Evolutionary conservation across 2,888 invertebrate species (phyloP), one percentile per base, ranked within the genome.

Genomic region (Baronia brevicornis): DNA sequence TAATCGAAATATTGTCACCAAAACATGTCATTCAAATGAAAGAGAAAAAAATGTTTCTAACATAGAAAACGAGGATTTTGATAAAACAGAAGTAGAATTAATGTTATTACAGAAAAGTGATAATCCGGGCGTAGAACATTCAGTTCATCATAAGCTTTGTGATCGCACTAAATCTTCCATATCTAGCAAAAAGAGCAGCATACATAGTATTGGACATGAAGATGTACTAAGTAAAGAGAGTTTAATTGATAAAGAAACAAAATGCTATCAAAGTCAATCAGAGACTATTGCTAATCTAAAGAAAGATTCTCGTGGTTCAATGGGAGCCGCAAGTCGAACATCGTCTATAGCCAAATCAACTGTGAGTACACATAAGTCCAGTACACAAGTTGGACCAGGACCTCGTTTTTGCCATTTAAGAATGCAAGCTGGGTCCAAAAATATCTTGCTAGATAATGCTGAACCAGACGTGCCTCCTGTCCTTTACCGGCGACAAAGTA

Each of bases 401-500:
- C 92, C 93, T 1, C 85, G 93, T 41, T 89, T 91, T 50, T 93
- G 93, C 54, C 90, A 93, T 29, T 86, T 93, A 56, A 86, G 92
- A 18, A 86, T 93, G 51, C 92, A 92, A 53, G 90, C 90, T 3
- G 92, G 92, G 3, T 91, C 92, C 5, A 92, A 91, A 58, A 94
- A 93, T 61, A 92, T 94, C 51, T 73, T 94, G 3, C 74, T 94
- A 11, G 93, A 93, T 64, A 93, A 92, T 51, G 90, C 91, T 15
- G 91, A 91, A 47, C 89, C 90, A 23, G 87, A 87, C 43, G 87
- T 90, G 13, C 88, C 91, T 6, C 92, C 93, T 0, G 88, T 93
- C 15, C 73, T 93, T 20, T 93, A 93, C 50, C 90, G 90, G 38
- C 78, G 88, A 5, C 88, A 88, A 41, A 86, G 75, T 41, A 84